Conservation (phyloP, 2,113 vertebrate genomes). For the Tursiops truncatus region DNA sequence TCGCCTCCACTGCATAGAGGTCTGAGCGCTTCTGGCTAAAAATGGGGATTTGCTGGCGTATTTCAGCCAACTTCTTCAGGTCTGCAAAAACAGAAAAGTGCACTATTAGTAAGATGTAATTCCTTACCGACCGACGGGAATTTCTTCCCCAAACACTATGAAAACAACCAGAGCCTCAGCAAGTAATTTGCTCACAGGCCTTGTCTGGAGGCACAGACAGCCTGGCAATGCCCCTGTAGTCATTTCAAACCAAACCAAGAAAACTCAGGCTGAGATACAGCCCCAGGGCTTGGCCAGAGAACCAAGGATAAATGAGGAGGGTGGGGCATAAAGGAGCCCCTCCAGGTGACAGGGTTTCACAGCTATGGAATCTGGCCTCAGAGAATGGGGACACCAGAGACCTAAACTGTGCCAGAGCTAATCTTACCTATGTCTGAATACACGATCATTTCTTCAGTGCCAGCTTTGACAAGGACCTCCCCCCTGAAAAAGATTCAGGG, state of each 20-base stretch:
- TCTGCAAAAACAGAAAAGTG: constrained; percentile 84
- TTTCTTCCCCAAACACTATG: background rate
- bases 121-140: background rate
- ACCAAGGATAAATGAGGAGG: background rate
- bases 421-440: constrained; percentile 95
- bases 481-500: constrained; percentile 88
- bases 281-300: background rate
- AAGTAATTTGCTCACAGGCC: background rate
- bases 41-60: constrained; percentile 95
- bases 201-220: background rate
- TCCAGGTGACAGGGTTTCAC: background rate
- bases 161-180: background rate
- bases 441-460: constrained; percentile 88
- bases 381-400: background rate
- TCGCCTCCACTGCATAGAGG: constrained; percentile 87
- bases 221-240: background rate
- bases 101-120: constrained; percentile 17
- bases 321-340: background rate
- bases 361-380: background rate
- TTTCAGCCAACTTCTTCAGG: constrained; percentile 91
- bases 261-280: background rate
- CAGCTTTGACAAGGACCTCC: constrained; percentile 93
- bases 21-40: constrained; percentile 91
- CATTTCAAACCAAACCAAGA: background rate
- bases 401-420: background rate